A percentile compares a stretch with the other conserved stretches of the same genome.
Evolutionary conservation across 2,797 vertebrate genomes (phyloP).

Genomic region (Odontamblyopus lacepedii): DNA sequence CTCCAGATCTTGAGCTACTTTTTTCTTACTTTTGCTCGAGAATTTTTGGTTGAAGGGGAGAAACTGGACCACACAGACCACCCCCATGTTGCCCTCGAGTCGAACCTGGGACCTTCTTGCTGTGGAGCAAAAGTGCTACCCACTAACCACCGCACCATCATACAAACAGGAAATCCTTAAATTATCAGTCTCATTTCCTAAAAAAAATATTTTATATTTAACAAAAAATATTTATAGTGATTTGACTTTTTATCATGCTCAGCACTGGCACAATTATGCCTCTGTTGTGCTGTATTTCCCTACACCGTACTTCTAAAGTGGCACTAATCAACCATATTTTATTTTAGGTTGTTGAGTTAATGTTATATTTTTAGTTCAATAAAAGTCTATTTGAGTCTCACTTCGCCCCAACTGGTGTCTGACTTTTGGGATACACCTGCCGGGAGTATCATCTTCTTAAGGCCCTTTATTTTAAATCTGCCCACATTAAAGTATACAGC

Average conservation of each 20-base stretch:
- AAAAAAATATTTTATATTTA: background rate
- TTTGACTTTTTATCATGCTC: too few species aligned
- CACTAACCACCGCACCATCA: too few species aligned
- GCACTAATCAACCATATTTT: background rate
- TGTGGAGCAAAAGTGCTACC: too few species aligned
- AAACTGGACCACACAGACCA: too few species aligned
- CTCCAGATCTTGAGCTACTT: too few species aligned
- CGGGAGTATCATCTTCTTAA: background rate
- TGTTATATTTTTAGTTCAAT: background rate
- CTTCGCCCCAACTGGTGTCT: background rate
- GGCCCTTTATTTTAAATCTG: slow-evolving; percentile 4
- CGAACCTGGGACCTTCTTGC: too few species aligned
- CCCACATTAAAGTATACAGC: slow-evolving; percentile 22
- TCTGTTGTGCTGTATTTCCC: too few species aligned
- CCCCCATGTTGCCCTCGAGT: too few species aligned
- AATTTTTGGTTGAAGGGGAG: too few species aligned
- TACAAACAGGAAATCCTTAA: background rate
- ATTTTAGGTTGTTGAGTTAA: background rate
- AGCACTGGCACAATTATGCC: too few species aligned
- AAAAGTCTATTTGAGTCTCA: background rate
- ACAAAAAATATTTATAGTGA: too few species aligned
- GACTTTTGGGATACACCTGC: background rate
- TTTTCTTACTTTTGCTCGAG: too few species aligned
- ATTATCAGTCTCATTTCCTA: background rate
- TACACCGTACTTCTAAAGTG: background rate